A percentile compares a stretch with the other conserved stretches of the same genome.
Conservation (phyloP, 1,140 invertebrate species). For the Ips nitidus region DNA sequence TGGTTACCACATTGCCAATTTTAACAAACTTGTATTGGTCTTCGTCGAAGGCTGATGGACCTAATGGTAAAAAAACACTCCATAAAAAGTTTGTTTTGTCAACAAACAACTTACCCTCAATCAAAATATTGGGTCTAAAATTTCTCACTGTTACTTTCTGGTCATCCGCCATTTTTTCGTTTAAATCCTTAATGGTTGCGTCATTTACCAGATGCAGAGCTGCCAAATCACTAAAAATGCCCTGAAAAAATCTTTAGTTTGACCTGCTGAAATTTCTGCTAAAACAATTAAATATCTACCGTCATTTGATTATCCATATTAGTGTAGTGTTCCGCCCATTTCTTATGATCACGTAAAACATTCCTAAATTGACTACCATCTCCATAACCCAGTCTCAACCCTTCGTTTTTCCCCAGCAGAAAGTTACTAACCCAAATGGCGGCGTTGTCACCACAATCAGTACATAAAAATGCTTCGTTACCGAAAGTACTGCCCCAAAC, state of each 20-base stretch:
- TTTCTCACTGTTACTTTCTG: conserved; percentile 55
- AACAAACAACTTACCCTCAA: conserved; percentile 54
- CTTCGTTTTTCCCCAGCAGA: conserved; percentile 57
- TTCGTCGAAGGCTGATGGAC: conserved; percentile 62
- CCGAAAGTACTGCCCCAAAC: conserved; percentile 19
- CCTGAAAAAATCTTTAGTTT: conserved; percentile 20
- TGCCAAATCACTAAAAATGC: conserved; percentile 32
- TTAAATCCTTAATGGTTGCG: conserved; percentile 64
- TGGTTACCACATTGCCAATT: conserved; percentile 63
- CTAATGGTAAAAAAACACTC: not conserved
- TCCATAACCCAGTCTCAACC: conserved; percentile 60
- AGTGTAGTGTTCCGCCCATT: conserved; percentile 32
- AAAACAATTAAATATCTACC: not conserved
- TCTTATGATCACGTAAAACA: conserved; percentile 22
- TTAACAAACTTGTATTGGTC: conserved; percentile 70
- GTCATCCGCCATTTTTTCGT: conserved; percentile 55
- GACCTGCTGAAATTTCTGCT: not conserved
- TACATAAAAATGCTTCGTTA: conserved; percentile 35
- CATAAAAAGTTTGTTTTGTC: not conserved
- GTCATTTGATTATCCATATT: conserved; percentile 30
- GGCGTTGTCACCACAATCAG: conserved; percentile 62
- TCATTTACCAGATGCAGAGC: conserved; percentile 59
- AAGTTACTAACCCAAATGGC: conserved; percentile 63
- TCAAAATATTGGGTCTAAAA: conserved; percentile 69
- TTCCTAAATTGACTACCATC: conserved; percentile 46